Evolutionary conservation across 2,888 invertebrate genomes (phyloP).

Genomic region (Ctena decussata): DNA sequence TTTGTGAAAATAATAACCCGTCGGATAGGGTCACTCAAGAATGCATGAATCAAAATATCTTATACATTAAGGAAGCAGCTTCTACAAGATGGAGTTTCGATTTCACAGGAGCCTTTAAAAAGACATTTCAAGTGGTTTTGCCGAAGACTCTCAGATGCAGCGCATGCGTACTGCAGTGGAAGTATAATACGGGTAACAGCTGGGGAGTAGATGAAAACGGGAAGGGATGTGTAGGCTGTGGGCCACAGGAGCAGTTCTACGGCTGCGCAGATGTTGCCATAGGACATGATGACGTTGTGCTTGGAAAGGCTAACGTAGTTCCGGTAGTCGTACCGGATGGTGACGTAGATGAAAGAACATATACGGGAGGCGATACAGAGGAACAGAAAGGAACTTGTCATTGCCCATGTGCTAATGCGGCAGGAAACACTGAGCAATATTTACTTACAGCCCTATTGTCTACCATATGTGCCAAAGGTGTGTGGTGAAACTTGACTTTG

Average conservation of each 20-base stretch:
- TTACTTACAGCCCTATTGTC: too few relatives aligned
- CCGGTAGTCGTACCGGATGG: constrained; percentile 26
- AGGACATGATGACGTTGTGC: constrained; percentile 66
- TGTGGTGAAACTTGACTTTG: too few relatives aligned
- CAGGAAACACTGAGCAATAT: neutral
- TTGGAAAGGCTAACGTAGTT: neutral
- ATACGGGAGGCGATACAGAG: neutral
- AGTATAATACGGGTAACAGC: constrained; percentile 91
- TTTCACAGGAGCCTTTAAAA: constrained; percentile 24
- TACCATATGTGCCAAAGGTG: too few relatives aligned
- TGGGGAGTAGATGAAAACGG: constrained; percentile 52
- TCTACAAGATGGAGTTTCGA: constrained; percentile 48
- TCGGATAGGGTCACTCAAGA: constrained; percentile 68
- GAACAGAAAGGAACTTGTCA: neutral
- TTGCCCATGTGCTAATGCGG: neutral
- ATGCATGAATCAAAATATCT: constrained; percentile 75
- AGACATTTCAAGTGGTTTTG: constrained; percentile 88
- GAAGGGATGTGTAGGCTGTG: constrained; percentile 72
- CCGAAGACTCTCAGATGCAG: constrained; percentile 93
- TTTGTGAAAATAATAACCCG: constrained; percentile 45
- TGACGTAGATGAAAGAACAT: constrained; percentile 36
- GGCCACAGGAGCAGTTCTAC: constrained; percentile 80
- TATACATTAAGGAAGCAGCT: constrained; percentile 36
- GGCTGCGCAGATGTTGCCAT: constrained; percentile 80
- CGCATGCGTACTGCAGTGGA: constrained; percentile 96